Percentiles rank a stretch among this genome's conserved stretches.
Conservation (phyloP, 2,888 invertebrate genomes). For the Cantharis flavilabris region DNA sequence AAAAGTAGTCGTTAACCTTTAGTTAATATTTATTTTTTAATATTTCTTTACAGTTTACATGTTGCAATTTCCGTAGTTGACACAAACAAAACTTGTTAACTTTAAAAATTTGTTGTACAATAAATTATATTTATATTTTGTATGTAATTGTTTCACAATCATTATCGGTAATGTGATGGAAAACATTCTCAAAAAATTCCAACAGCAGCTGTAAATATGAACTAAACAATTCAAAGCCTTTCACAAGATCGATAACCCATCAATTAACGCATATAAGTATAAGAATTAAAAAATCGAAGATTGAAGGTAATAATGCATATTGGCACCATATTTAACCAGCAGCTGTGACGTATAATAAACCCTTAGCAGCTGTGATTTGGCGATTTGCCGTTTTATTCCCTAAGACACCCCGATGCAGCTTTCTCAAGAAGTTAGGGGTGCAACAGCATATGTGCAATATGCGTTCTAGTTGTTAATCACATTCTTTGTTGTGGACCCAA, state of each 20-base stretch:
- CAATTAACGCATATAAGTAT: slow-evolving; percentile 10
- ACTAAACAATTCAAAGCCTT: background rate
- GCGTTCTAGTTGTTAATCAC: slow-evolving; percentile 37
- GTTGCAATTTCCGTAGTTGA: background rate
- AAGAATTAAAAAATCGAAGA: slow-evolving; percentile 17
- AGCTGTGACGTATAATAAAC: slow-evolving; percentile 37
- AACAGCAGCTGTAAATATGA: background rate
- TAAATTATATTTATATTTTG: too few species aligned
- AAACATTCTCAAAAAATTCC: background rate
- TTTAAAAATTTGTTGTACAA: too few species aligned
- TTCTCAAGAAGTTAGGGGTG: slow-evolving; percentile 37
- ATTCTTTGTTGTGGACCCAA: slow-evolving; percentile 33
- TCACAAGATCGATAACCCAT: slow-evolving; percentile 7
- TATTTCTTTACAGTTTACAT: background rate
- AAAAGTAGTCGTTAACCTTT: background rate
- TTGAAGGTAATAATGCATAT: slow-evolving; percentile 27
- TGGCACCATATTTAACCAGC: slow-evolving; percentile 31
- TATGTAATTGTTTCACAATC: background rate
- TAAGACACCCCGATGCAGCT: slow-evolving; percentile 39
- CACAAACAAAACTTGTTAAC: background rate
- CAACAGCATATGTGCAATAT: slow-evolving; percentile 36
- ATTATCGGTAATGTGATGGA: background rate
- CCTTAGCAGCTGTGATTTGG: slow-evolving; percentile 43
- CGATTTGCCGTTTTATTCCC: slow-evolving; percentile 44
- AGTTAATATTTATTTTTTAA: background rate